Evolutionary conservation across 2,113 vertebrate genomes (phyloP).

Genomic region (Artemisiospiza belli): DNA sequence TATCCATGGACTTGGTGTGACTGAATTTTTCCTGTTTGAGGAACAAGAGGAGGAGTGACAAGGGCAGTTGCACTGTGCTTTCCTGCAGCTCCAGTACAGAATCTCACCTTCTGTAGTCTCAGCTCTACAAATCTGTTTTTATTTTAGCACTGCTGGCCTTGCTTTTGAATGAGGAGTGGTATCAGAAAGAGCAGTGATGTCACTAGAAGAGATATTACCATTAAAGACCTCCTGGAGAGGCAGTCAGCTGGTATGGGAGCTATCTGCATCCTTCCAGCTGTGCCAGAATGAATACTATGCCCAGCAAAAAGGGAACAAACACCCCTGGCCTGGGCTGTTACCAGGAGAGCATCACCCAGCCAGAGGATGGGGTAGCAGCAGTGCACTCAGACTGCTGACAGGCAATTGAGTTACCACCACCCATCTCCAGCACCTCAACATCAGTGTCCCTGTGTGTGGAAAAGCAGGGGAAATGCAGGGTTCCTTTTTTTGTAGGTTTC

Average conservation of each 20-base stretch:
- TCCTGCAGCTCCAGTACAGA: background rate
- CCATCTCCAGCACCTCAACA: background rate
- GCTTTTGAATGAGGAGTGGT: background rate
- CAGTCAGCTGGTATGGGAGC: background rate
- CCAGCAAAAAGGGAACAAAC: background rate
- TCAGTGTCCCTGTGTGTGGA: accelerated
- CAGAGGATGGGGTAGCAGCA: background rate
- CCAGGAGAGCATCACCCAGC: background rate
- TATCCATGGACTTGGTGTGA: background rate
- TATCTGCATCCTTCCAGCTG: background rate
- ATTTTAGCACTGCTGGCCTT: background rate
- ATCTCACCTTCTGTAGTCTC: background rate
- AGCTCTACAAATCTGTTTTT: background rate
- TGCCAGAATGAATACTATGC: background rate
- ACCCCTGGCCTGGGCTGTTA: background rate
- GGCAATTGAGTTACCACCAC: background rate
- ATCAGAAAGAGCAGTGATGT: background rate
- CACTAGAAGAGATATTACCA: background rate
- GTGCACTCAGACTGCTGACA: background rate
- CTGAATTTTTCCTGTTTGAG: background rate
- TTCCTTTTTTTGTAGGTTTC: background rate
- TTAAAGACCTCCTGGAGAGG: background rate
- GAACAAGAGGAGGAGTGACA: background rate
- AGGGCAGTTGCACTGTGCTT: background rate
- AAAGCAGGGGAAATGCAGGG: background rate